Evolutionary conservation across 2,888 invertebrate species (phyloP).

Genomic region (Lissonota sp.): DNA sequence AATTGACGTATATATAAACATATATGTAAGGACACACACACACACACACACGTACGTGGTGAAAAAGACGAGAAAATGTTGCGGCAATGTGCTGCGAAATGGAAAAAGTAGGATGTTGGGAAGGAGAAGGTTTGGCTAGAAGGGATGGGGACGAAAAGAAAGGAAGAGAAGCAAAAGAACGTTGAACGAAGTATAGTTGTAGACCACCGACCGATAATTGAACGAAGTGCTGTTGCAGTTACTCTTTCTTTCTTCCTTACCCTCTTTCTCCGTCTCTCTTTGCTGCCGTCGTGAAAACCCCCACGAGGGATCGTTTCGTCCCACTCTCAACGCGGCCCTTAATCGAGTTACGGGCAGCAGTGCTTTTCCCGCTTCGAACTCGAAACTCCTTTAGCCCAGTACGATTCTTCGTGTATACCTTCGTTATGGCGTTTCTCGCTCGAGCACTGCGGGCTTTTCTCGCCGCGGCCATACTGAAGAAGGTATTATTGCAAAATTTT

Average conservation of each 20-base stretch:
- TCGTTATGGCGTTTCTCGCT: too few relatives aligned
- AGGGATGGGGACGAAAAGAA: conserved; percentile 11
- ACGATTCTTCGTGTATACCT: conserved; percentile 49
- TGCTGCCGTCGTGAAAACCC: conserved; percentile 16
- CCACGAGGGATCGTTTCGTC: conserved; percentile 27
- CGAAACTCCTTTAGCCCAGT: conserved; percentile 69
- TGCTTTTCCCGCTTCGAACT: conserved; percentile 4
- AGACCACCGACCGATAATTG: conserved; percentile 76
- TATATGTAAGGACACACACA: neutral
- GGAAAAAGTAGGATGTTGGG: conserved; percentile 43
- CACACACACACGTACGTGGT: neutral
- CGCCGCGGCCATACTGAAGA: too few relatives aligned
- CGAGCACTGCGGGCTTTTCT: too few relatives aligned
- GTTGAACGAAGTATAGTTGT: conserved; percentile 26
- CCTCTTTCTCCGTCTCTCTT: conserved; percentile 40
- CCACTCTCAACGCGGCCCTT: conserved; percentile 46
- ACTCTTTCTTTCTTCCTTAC: conserved; percentile 65
- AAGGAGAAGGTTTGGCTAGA: conserved; percentile 26
- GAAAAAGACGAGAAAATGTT: conserved; percentile 37
- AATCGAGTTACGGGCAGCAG: conserved; percentile 61
- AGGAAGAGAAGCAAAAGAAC: conserved; percentile 59
- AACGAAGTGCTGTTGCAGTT: conserved; percentile 70
- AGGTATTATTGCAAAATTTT: conserved; percentile 29
- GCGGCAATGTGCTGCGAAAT: conserved; percentile 44
- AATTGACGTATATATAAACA: neutral